A percentile compares a stretch with the other conserved stretches of the same genome.
These are phyloP conservation scores for Telenomus remus DNA, from an alignment of 1,140 invertebrate genomes.

Conservation along the genomic window DNA sequence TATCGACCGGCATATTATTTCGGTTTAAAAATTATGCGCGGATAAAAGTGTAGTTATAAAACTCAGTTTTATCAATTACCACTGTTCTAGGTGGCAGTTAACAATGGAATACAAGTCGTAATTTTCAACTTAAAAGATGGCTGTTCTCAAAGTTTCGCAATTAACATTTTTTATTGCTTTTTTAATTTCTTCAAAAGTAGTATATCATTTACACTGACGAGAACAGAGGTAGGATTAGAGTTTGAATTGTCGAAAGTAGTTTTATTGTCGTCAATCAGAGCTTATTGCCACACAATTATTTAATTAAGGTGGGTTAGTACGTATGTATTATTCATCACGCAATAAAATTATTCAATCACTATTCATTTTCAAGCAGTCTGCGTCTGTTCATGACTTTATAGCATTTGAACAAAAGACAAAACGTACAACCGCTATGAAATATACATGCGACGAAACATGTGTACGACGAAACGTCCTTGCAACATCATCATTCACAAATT, in stretches of 20 bases:
- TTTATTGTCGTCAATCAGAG: no score
- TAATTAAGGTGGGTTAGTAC: no score
- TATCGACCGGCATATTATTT: slow-evolving; percentile 29
- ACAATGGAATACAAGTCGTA: slow-evolving; percentile 10
- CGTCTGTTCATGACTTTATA: background rate
- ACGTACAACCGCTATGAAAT: background rate
- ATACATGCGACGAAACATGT: background rate
- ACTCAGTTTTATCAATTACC: slow-evolving; percentile 32
- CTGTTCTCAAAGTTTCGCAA: slow-evolving; percentile 4
- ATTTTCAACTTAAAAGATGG: slow-evolving; percentile 24
- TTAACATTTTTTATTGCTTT: background rate
- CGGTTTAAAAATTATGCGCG: slow-evolving; percentile 31
- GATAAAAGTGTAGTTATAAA: slow-evolving; percentile 38
- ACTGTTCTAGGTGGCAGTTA: slow-evolving; percentile 5
- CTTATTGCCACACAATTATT: no score
- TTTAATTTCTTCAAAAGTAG: no score
- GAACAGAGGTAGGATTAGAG: no score
- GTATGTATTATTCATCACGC: no score
- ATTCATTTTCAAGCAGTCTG: background rate
- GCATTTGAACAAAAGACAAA: slow-evolving; percentile 1
- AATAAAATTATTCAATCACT: slow-evolving; percentile 1
- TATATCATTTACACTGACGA: no score
- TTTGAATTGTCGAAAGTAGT: no score
- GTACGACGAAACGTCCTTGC: background rate
- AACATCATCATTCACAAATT: background rate